A percentile compares a stretch with the other conserved stretches of the same genome.
phyloP scores from a whole-genome alignment of 2,888 invertebrate genomes.

The Molanna angustata region DNA sequence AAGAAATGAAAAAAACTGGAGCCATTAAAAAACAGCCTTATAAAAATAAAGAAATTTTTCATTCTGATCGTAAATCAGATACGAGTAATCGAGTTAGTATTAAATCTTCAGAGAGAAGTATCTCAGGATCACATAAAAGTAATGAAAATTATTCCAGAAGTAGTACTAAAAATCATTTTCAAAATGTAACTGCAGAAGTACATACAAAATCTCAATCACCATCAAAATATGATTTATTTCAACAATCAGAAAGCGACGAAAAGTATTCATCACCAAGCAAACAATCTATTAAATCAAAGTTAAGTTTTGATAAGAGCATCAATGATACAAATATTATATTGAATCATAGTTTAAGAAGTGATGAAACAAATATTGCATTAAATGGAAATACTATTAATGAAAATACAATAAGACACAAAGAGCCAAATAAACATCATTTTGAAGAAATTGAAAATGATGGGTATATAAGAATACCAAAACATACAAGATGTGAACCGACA shows the following conservation, averaged over 20 bases:
- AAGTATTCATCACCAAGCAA: conserved; percentile 28
- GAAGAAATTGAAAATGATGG: conserved; percentile 51
- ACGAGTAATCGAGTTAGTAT: conserved; percentile 34
- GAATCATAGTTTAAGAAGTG: conserved; percentile 29
- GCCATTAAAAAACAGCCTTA: conserved; percentile 9
- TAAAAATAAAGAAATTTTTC: conserved; percentile 10
- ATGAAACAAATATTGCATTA: conserved; percentile 4
- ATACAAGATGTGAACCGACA: conserved; percentile 34
- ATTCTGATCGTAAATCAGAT: conserved; percentile 38
- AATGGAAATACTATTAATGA: not conserved
- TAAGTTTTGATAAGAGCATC: not conserved
- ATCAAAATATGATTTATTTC: conserved; percentile 30
- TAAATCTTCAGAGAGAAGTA: conserved; percentile 31
- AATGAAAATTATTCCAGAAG: conserved; percentile 37
- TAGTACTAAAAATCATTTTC: too few species aligned
- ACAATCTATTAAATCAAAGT: conserved; percentile 6
- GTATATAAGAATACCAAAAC: conserved; percentile 51
- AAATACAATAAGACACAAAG: conserved; percentile 35
- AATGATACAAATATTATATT: not conserved
- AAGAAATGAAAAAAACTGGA: conserved; percentile 9
- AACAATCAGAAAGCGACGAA: conserved; percentile 39
- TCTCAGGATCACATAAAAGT: conserved; percentile 32
- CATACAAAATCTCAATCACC: conserved; percentile 52
- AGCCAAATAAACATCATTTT: conserved; percentile 40
- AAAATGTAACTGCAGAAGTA: conserved; percentile 52